Percentiles rank a stretch among this genome's conserved stretches.
phyloP scores from a whole-genome alignment of 2,113 vertebrate genomes.

The Telmatochromis sp. region DNA sequence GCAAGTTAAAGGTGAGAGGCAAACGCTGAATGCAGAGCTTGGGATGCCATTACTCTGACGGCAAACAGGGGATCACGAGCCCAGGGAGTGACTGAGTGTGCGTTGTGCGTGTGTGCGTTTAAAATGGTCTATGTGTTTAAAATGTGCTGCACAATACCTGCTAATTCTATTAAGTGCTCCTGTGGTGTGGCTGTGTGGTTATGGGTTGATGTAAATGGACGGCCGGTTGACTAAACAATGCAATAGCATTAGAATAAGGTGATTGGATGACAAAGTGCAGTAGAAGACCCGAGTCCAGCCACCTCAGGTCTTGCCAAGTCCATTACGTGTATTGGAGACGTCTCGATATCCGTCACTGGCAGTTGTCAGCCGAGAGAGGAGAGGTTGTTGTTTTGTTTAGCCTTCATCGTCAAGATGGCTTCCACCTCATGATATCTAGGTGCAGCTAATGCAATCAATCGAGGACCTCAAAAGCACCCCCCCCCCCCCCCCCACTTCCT shows the following conservation, averaged over 20 bases:
- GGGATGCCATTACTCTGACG: constrained; percentile 44
- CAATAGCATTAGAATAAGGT: constrained; percentile 74
- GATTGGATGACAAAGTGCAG: constrained; percentile 70
- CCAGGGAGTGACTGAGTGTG: constrained; percentile 18
- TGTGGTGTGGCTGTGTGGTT: constrained; percentile 40
- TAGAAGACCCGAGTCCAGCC: constrained; percentile 42
- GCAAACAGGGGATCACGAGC: constrained; percentile 21
- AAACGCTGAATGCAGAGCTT: not conserved
- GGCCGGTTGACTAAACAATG: constrained; percentile 71
- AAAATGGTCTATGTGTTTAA: constrained; percentile 61
- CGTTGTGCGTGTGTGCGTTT: not conserved
- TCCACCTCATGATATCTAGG: constrained; percentile 42
- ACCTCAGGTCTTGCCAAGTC: constrained; percentile 64
- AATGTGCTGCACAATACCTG: constrained; percentile 72
- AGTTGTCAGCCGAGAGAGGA: constrained; percentile 18
- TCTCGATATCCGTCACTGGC: constrained; percentile 47
- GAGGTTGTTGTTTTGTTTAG: constrained; percentile 40
- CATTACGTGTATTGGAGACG: constrained; percentile 74
- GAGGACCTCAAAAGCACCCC: not conserved
- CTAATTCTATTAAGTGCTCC: constrained; percentile 76
- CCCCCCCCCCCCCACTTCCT: not conserved
- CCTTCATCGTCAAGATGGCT: constrained; percentile 59
- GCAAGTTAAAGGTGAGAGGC: constrained; percentile 8
- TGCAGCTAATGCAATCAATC: constrained; percentile 63
- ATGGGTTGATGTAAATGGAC: constrained; percentile 72